phyloP scores from a whole-genome alignment of 1,140 invertebrate genomes.

The Lasaia peninsularis region DNA sequence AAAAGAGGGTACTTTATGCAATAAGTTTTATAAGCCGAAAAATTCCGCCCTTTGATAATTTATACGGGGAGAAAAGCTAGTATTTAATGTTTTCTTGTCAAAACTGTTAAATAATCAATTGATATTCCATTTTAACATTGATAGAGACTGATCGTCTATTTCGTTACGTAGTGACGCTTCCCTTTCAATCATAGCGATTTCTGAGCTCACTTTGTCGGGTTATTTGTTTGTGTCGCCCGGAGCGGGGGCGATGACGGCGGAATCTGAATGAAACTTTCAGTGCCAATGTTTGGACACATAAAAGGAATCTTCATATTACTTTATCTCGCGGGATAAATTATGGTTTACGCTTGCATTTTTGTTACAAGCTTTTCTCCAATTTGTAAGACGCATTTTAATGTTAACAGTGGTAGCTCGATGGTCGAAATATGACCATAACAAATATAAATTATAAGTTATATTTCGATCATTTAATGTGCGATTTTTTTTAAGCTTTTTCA shows the following conservation, averaged over 20 bases:
- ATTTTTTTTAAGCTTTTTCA: no score
- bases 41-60: no score
- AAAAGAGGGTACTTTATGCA: no score
- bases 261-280: conserved; percentile 40
- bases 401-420: no score
- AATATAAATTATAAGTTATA: no score
- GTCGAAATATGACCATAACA: no score
- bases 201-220: conserved; percentile 51
- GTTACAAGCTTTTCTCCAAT: no score
- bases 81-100: no score
- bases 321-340: not conserved
- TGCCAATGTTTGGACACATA: not conserved
- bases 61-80: no score
- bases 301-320: not conserved
- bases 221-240: conserved; percentile 62
- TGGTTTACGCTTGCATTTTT: not conserved
- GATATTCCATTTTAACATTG: not conserved
- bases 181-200: conserved; percentile 56
- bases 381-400: no score
- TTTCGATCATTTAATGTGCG: no score
- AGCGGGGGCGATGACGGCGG: conserved; percentile 37
- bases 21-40: no score
- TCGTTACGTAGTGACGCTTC: conserved; percentile 35
- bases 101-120: not conserved
- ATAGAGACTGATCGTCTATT: conserved; percentile 12